Evolutionary conservation across 2,113 vertebrate species (phyloP), one percentile per base, ranked within the genome.

Genomic region (Isichthys henryi): DNA sequence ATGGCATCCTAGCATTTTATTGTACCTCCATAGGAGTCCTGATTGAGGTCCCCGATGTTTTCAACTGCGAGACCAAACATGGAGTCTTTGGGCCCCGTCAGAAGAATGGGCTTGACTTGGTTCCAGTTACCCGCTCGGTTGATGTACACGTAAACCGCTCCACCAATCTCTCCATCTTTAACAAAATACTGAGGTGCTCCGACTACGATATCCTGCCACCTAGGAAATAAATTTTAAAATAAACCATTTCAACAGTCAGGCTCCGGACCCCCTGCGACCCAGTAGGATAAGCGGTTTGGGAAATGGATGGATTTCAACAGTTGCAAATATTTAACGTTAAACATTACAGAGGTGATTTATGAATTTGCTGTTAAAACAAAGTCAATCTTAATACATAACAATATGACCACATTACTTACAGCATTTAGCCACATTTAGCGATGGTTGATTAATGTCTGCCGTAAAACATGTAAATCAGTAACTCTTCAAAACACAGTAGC

Each of bases 11-110:
- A 74, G 23, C 3, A 0, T 4, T n/a, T 49, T 39, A 80, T 5
- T 43, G 58, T 89, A 98, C 99, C 99, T 94, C 96, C 93, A 84
- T 96, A 99, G 11, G 96, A 97, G 0, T 99, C 99, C 93, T 96
- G 97, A 94, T 99, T 99, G 90, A 98, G 11, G 85, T 99, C 98
- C 0, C 98, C 98, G 1, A 99, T 95, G 84, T 97, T 98, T 93
- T 98, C 96, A 84, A 99, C 98, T 0, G 97, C 96, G 90, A 99
- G 95, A 58, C 99, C 99, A 92, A 99, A 99, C 99, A 99, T 99
- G 0, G 99, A 99, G 93, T 98, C 96, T 46, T 97, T 96, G 88
- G 96, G 96, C 90, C 99, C 99, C 0, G 97, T 96, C 1, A 99
- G 94, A 87, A 97, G 97, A 43, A 97, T 62, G 0, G 97, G 97